Conservation (phyloP, 1,140 invertebrate species). For the Drosophila ogumai region DNA sequence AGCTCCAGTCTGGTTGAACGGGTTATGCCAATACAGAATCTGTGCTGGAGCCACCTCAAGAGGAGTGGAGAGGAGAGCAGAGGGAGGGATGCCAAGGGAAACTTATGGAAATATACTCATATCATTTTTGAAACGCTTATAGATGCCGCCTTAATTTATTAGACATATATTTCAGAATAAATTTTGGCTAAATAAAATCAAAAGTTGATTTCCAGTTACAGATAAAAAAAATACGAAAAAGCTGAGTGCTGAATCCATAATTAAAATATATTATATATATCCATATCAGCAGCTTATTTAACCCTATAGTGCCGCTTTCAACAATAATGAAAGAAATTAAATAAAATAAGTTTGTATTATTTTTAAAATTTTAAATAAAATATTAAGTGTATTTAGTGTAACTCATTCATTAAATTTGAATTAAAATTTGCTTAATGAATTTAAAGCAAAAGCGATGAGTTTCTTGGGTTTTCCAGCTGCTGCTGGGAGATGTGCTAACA, state of each 20-base stretch:
- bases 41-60: not conserved
- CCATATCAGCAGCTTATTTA: too few species aligned
- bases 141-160: slow-evolving; percentile 6
- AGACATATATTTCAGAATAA: not conserved
- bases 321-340: too few species aligned
- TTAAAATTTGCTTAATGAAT: not conserved
- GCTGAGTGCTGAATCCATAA: slow-evolving; percentile 1
- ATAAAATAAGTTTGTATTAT: too few species aligned
- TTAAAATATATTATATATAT: not conserved
- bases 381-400: too few species aligned
- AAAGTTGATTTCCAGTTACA: slow-evolving; percentile 16
- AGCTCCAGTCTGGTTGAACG: slow-evolving; percentile 48
- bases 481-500: slow-evolving; percentile 67
- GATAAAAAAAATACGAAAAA: not conserved
- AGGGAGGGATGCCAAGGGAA: not conserved
- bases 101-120: not conserved
- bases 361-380: too few species aligned
- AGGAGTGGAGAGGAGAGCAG: not conserved
- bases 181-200: not conserved
- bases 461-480: slow-evolving; percentile 5
- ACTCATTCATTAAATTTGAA: not conserved
- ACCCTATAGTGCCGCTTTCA: too few species aligned
- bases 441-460: slow-evolving; percentile 7
- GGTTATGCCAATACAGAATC: slow-evolving; percentile 67
- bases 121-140: not conserved